Conservation (phyloP, 2,797 vertebrate species). For the Picus viridis region DNA sequence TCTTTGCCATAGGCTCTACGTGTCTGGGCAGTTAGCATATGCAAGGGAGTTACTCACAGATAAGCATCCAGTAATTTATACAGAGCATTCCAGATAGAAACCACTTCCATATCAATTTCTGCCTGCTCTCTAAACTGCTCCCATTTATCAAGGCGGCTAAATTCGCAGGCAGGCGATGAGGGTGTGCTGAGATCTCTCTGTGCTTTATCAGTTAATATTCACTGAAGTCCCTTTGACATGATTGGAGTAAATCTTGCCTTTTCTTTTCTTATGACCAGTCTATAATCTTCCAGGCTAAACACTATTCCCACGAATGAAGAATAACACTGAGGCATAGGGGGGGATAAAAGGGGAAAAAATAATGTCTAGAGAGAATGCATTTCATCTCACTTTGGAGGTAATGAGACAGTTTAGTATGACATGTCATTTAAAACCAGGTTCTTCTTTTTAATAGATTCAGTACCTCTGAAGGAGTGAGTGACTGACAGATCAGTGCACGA, state of each 20-base stretch:
- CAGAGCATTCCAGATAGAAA: conserved; percentile 24
- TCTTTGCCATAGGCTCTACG: conserved; percentile 32
- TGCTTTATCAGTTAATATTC: conserved; percentile 53
- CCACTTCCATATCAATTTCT: conserved; percentile 31
- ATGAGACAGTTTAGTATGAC: conserved; percentile 72
- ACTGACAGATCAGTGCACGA: conserved; percentile 56
- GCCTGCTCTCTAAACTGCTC: conserved; percentile 42
- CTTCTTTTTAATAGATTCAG: conserved; percentile 64
- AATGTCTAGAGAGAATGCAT: not conserved
- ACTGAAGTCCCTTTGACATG: conserved; percentile 47
- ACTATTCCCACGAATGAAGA: conserved; percentile 39
- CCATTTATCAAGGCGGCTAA: conserved; percentile 44
- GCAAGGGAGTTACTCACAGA: conserved; percentile 41
- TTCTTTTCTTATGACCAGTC: conserved; percentile 64
- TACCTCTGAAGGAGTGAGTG: conserved; percentile 36
- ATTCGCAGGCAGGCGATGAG: conserved; percentile 10
- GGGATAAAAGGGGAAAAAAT: not conserved
- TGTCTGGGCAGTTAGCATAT: conserved; percentile 30
- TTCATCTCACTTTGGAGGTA: conserved; percentile 72
- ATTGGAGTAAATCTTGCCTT: conserved; percentile 53
- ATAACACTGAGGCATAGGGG: conserved; percentile 40
- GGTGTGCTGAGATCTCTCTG: conserved; percentile 28
- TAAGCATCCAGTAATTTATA: conserved; percentile 36
- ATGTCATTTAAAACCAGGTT: conserved; percentile 70
- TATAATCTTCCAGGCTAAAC: conserved; percentile 60